Base-by-base conservation (phyloP, 2,888 invertebrate species). In the Hermaeophaga mercurialis region DNA sequence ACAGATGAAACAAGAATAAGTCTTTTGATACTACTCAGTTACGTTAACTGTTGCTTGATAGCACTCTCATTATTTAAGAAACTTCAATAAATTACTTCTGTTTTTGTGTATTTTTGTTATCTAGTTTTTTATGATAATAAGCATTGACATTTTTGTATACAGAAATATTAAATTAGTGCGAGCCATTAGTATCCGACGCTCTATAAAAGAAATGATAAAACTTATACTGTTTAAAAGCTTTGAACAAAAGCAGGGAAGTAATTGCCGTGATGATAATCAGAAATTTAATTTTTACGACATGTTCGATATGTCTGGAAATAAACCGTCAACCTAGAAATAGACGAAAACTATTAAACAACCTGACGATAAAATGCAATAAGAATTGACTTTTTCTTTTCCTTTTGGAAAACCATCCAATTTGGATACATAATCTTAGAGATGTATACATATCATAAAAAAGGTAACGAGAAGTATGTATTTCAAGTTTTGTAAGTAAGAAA, bases 321-420 rank as follows among this genome's bases (percentile, higher is more conserved):
- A 31, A 31, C 31, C 31, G 31, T 31, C 31, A 31, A 31, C 31
- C 31, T n/a, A 31, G 31, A 31, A 26, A 31, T 12, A 31, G 31
- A 31, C 31, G 31, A 31, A 31, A 31, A 31, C 31, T 31, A 31
- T 31, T 31, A 31, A 31, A 31, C 11, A 31, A 31, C 31, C 31
- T 31, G 31, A 11, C 31, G 31, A 31, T 31, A 31, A 31, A 31
- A 31, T 31, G 31, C 31, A 31, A n/a, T 11, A 28, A 31, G 31
- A 12, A 9, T 12, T 11, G 31, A 12, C 11, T 31, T 31, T 31
- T 31, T 31, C 12, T 3, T 31, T 31, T 3, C 12, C 12, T 31
- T 31, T 31, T n/a, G 31, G 31, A 26, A 26, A 4, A 26, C 2
- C 26, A 12, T 31, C 3, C 9, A 12, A 31, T 6, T 31, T 31